Evolutionary conservation across 2,888 invertebrate species (phyloP), one percentile per base, ranked within the genome.

Genomic region (Mechanitis messenoides): DNA sequence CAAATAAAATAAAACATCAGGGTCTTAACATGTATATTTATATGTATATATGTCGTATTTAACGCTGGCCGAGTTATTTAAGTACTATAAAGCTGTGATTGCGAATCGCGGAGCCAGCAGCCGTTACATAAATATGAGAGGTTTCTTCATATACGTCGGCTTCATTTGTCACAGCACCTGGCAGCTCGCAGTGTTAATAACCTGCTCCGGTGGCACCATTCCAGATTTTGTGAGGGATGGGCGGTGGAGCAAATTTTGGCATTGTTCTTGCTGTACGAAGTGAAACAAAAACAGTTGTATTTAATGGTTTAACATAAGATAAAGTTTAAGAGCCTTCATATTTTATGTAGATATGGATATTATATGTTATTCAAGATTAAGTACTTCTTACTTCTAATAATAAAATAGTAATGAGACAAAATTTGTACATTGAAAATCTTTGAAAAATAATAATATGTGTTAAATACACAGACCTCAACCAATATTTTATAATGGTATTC

Each of bases 91-190:
- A 47, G n/a, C 31, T 50, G 31, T 50, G 28, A 50, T 50, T 50
- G 28, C n/a, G 50, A 50, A 50, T 50, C 7, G 50, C 50, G 28
- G 50, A 50, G 50, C 50, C 31, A 50, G 50, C 50, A 50, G 11
- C 50, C 31, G 60, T 60, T 61, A 57, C 63, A 55, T 65, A 65
- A 65, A 67, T 67, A 65, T 65, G 60, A 47, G 58, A 58, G 80
- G 77, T 81, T 80, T 79, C 77, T 80, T 85, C 84, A 85, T 85
- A 85, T 78, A 75, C 68, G 76, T 76, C 75, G 74, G 82, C 85
- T 85, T 87, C 87, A 87, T 88, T 88, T 87, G 87, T 88, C 87
- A 86, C 76, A 72, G 69, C 76, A 77, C 77, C 77, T 80, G 84
- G 83, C 82, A 83, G 75, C 75, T 72, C 78, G 75, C 74, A 76